A percentile compares a stretch with the other conserved stretches of the same genome.
Evolutionary conservation across 30 jellyfish, hydroid and myxozoan species (phyloP).

Genomic region (Aurelia aurita complex sp. Pacific): DNA sequence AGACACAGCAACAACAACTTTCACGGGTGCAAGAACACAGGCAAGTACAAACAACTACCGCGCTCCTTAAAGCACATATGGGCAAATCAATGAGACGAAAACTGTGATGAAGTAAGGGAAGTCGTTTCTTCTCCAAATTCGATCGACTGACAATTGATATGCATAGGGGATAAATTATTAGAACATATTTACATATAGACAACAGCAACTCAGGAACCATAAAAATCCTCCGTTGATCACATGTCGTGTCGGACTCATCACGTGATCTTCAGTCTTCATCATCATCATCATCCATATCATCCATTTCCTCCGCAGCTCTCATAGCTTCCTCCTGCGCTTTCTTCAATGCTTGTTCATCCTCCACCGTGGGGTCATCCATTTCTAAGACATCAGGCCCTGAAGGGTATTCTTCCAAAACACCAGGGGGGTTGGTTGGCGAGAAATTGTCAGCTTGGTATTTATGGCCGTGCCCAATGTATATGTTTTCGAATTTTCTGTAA

Average conservation of each 20-base stretch:
- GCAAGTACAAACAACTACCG: too few species aligned
- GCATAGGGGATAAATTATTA: not conserved
- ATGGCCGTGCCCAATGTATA: slow-evolving; percentile 91
- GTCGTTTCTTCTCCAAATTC: too few species aligned
- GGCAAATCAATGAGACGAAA: too few species aligned
- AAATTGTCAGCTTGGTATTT: slow-evolving; percentile 72
- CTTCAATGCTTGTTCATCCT: slow-evolving; percentile 90
- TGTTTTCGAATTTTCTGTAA: slow-evolving; percentile 76
- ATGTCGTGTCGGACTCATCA: not conserved
- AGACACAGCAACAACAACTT: too few species aligned
- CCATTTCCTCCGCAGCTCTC: slow-evolving; percentile 92
- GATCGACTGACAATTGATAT: not conserved
- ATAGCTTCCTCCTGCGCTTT: slow-evolving; percentile 85
- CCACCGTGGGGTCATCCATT: slow-evolving; percentile 93
- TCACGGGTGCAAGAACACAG: too few species aligned
- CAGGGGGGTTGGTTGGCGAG: slow-evolving; percentile 90
- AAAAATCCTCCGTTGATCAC: not conserved
- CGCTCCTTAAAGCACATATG: too few species aligned
- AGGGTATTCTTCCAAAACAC: slow-evolving; percentile 81
- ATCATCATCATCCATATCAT: slow-evolving; percentile 90
- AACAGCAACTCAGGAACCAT: not conserved
- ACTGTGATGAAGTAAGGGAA: too few species aligned
- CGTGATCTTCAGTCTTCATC: slow-evolving; percentile 67
- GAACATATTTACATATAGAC: slow-evolving; percentile 1
- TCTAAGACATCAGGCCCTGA: slow-evolving; percentile 82